Evolutionary conservation across 2,888 invertebrate genomes (phyloP).

Genomic region (Limenitis camilla): DNA sequence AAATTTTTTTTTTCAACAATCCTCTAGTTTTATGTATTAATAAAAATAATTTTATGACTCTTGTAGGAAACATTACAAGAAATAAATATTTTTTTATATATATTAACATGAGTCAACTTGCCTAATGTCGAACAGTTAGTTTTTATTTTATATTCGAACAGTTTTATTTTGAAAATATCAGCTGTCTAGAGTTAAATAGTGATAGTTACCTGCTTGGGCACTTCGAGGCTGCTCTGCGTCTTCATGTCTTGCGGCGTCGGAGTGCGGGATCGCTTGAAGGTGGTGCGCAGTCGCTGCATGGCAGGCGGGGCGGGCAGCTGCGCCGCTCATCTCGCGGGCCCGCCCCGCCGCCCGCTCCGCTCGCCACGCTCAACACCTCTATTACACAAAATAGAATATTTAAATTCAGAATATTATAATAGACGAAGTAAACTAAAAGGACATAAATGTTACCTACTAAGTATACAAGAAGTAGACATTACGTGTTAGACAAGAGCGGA

Average conservation of each 20-base stretch:
- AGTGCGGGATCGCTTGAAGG: conserved; percentile 90
- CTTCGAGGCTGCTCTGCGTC: conserved; percentile 92
- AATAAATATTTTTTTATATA: too few species aligned
- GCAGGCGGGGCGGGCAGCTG: conserved; percentile 67
- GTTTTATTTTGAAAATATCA: too few species aligned
- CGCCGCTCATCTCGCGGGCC: conserved; percentile 62
- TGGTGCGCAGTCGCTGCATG: conserved; percentile 88
- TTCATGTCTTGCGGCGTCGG: conserved; percentile 94
- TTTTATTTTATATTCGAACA: too few species aligned
- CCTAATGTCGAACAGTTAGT: too few species aligned
- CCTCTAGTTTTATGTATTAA: too few species aligned
- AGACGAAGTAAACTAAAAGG: not conserved
- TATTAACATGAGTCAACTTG: too few species aligned
- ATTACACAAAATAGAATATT: conserved; percentile 19
- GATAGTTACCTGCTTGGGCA: conserved; percentile 82
- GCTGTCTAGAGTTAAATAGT: not conserved
- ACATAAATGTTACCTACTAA: not conserved
- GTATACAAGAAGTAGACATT: not conserved
- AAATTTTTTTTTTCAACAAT: too few species aligned
- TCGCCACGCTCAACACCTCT: conserved; percentile 32
- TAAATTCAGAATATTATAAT: not conserved
- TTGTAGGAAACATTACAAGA: too few species aligned
- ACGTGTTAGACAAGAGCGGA: too few species aligned
- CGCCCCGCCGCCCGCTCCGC: conserved; percentile 60
- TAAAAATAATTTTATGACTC: too few species aligned